These are phyloP conservation scores for Patagioenas fasciata DNA, from an alignment of 2,113 vertebrate species.

Conservation along the genomic window DNA sequence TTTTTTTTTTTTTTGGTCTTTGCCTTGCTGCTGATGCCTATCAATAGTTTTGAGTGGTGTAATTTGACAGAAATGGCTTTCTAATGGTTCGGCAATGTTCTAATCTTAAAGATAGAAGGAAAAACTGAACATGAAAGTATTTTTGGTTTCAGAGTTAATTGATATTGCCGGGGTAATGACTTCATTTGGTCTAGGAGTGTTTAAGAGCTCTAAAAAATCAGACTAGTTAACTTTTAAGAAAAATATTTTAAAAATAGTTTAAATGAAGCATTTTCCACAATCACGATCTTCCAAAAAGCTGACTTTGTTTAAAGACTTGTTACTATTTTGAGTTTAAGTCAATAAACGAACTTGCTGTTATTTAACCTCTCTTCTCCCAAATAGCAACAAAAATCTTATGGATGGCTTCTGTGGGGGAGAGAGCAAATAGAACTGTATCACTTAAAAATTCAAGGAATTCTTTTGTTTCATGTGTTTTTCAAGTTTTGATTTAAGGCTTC, in stretches of 20 bases:
- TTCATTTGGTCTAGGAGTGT: background rate
- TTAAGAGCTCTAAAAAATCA: background rate
- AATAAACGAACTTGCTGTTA: background rate
- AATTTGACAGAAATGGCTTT: background rate
- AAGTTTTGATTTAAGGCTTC: background rate
- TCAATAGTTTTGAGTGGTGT: background rate
- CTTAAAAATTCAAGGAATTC: background rate
- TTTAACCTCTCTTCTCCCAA: background rate
- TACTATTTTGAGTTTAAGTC: background rate
- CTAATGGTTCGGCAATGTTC: background rate
- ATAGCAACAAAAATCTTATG: background rate
- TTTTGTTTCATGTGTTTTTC: background rate
- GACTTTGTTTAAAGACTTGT: background rate
- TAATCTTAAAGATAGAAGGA: background rate
- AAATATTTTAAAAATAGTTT: background rate
- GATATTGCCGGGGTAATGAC: background rate
- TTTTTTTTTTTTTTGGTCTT: background rate
- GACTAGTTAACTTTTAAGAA: background rate
- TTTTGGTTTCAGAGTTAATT: background rate
- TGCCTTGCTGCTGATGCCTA: background rate
- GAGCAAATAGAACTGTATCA: background rate
- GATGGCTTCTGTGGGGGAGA: background rate
- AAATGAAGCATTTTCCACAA: background rate
- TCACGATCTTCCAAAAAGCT: rapidly evolving
- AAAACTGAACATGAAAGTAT: background rate